Evolutionary conservation across 2,113 vertebrate genomes (phyloP).

Genomic region (Tylochromis polylepis): DNA sequence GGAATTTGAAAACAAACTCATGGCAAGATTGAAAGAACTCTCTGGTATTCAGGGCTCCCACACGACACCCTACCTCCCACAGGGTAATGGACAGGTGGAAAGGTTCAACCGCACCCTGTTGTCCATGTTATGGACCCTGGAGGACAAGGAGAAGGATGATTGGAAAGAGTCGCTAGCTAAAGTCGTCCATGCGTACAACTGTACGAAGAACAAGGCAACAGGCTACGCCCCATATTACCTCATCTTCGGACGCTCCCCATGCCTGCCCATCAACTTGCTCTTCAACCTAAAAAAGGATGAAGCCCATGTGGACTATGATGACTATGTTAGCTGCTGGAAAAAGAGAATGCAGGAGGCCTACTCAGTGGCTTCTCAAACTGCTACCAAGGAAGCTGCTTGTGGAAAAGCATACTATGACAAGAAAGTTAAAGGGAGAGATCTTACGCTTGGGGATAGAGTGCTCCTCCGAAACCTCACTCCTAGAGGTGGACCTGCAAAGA

Average conservation of each 20-base stretch:
- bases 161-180: neutral
- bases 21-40: neutral
- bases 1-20: neutral
- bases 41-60: neutral
- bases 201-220: neutral
- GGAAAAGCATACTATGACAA: slow-evolving; percentile 4
- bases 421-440: neutral
- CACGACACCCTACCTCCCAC: neutral
- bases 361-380: neutral
- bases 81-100: neutral
- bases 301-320: neutral
- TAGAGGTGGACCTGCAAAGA: neutral
- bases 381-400: neutral
- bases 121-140: neutral
- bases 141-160: neutral
- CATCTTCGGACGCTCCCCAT: neutral
- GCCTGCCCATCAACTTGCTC: neutral
- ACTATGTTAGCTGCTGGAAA: neutral
- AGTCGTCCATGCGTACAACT: neutral
- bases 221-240: neutral
- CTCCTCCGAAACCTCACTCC: neutral
- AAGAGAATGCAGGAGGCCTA: neutral
- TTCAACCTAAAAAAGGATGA: neutral
- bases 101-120: neutral
- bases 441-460: neutral